Evolutionary conservation across 2,797 vertebrate genomes (phyloP).

Genomic region (Scomberomorus guttatus): DNA sequence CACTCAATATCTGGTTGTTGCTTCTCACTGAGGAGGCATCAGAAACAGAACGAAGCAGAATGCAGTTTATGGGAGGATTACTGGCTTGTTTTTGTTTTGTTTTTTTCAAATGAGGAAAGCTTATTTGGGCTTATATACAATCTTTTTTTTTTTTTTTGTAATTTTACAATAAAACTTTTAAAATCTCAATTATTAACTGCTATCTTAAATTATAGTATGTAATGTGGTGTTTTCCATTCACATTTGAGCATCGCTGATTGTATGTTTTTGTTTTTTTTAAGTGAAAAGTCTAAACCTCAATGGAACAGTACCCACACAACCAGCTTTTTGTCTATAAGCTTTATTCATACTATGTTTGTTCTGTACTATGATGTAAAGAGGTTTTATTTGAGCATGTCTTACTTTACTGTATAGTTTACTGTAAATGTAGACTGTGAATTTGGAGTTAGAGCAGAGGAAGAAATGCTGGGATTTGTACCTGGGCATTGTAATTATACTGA

Average conservation of each 20-base stretch:
- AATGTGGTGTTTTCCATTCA: not conserved
- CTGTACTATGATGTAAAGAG: no score
- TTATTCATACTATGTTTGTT: not conserved
- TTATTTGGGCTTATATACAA: no score
- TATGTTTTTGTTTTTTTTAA: not conserved
- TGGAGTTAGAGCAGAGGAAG: not conserved
- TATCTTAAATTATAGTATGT: not conserved
- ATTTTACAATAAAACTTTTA: no score
- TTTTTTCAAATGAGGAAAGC: not conserved
- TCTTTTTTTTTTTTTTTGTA: no score
- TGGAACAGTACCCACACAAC: not conserved
- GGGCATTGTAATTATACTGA: not conserved
- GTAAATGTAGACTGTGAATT: not conserved
- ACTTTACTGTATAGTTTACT: not conserved
- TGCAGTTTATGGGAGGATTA: not conserved
- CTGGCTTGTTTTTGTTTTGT: no score
- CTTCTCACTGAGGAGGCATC: slow-evolving; percentile 18
- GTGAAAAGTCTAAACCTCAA: not conserved
- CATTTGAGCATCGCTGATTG: not conserved
- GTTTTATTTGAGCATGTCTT: not conserved
- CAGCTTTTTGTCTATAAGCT: not conserved
- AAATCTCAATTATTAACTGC: no score
- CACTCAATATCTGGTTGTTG: slow-evolving; percentile 1
- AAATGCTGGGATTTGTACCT: slow-evolving; percentile 2
- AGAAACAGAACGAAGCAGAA: not conserved